A percentile compares a stretch with the other conserved stretches of the same genome.
Evolutionary conservation across 2,888 invertebrate genomes (phyloP).

Genomic region (Loripinus fragilis): DNA sequence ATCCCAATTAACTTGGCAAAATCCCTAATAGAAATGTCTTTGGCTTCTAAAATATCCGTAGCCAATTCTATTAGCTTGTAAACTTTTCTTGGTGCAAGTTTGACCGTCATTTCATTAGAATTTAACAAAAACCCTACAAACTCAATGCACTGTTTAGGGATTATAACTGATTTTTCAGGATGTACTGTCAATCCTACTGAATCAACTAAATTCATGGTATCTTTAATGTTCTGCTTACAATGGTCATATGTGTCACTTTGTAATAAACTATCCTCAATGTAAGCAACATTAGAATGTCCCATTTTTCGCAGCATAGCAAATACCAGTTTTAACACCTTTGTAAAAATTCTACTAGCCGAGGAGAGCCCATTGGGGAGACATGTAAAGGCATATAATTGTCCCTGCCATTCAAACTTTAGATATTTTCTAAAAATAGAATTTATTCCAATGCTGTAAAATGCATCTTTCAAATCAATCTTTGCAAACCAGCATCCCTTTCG

Average conservation of each 20-base stretch:
- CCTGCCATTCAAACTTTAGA: conserved; percentile 49
- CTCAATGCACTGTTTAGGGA: conserved; percentile 45
- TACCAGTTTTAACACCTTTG: conserved; percentile 51
- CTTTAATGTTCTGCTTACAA: conserved; percentile 30
- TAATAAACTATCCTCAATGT: conserved; percentile 44
- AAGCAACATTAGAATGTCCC: conserved; percentile 33
- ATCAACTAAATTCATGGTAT: conserved; percentile 31
- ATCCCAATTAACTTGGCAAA: conserved; percentile 42
- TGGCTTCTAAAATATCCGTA: conserved; percentile 5
- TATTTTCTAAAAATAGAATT: conserved; percentile 25
- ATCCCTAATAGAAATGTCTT: conserved; percentile 31
- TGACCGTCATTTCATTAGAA: conserved; percentile 41
- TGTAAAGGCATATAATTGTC: conserved; percentile 34
- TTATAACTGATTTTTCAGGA: conserved; percentile 51
- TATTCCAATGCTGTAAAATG: conserved; percentile 46
- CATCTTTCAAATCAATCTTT: conserved; percentile 48
- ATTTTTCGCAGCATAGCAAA: conserved; percentile 30
- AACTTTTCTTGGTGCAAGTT: conserved; percentile 26
- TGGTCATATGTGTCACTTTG: conserved; percentile 37
- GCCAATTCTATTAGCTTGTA: conserved; percentile 19
- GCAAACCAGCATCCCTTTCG: too few relatives aligned
- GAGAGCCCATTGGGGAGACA: conserved; percentile 39
- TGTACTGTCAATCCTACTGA: conserved; percentile 53
- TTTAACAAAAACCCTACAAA: conserved; percentile 54
- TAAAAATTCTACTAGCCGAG: conserved; percentile 28